Evolutionary conservation across 2,113 vertebrate genomes (phyloP).

Genomic region (Rhodinocichla rosea): DNA sequence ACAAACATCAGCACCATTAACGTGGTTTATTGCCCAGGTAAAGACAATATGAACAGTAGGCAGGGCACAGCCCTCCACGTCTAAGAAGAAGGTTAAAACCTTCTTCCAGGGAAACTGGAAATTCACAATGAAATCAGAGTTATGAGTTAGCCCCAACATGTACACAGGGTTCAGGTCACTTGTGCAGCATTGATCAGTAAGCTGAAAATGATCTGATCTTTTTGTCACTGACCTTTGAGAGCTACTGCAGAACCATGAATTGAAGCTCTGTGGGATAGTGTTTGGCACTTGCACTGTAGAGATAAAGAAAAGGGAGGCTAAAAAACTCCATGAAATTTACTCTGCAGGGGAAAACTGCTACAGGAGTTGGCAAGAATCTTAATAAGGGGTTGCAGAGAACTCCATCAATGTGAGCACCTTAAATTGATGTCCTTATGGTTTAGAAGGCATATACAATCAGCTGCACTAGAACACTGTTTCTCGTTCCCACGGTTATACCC

Average conservation of each 20-base stretch:
- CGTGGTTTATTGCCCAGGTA: not conserved
- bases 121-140: not conserved
- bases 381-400: slow-evolving; percentile 30
- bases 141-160: not conserved
- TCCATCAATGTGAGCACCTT: slow-evolving; percentile 49
- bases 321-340: slow-evolving; percentile 45
- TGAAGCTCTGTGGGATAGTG: not conserved
- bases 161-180: not conserved
- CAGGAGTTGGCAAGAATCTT: slow-evolving; percentile 38
- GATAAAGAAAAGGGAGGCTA: slow-evolving; percentile 33
- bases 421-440: slow-evolving; percentile 54
- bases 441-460: slow-evolving; percentile 49
- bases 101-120: not conserved
- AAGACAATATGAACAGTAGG: not conserved
- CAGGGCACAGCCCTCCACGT: not conserved
- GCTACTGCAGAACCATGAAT: not conserved
- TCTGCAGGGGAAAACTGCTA: slow-evolving; percentile 23
- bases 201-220: not conserved
- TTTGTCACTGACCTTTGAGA: slow-evolving; percentile 13
- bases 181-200: not conserved
- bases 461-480: slow-evolving; percentile 45
- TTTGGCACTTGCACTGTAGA: not conserved
- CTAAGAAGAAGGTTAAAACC: not conserved
- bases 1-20: not conserved
- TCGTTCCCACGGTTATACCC: slow-evolving; percentile 29